Percentiles rank a stretch among this genome's conserved stretches.
Evolutionary conservation across 1,140 invertebrate species (phyloP).

Genomic region (Hylyphantes graminicola): DNA sequence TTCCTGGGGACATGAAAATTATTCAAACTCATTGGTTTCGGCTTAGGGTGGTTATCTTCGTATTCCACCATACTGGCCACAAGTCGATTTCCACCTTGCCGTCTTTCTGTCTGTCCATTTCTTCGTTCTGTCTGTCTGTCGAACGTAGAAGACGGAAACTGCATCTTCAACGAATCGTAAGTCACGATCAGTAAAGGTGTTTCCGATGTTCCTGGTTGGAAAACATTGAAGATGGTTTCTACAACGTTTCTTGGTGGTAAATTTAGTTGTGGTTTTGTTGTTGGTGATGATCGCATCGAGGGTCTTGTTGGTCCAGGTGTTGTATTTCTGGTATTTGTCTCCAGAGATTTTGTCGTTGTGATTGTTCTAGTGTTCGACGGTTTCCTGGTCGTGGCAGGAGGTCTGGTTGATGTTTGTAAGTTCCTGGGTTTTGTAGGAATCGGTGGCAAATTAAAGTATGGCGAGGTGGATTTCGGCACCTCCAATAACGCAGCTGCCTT

Average conservation of each 20-base stretch:
- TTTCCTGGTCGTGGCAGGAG: background rate
- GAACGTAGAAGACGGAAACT: background rate
- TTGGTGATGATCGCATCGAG: background rate
- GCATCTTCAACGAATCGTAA: slow-evolving; percentile 17
- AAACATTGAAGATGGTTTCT: slow-evolving; percentile 30
- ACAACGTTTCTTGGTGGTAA: slow-evolving; percentile 16
- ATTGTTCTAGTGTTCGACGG: background rate
- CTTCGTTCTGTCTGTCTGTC: background rate
- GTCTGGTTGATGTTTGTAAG: background rate
- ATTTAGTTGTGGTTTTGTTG: background rate
- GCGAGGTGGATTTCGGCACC: background rate
- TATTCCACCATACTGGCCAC: background rate
- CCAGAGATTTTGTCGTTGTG: background rate
- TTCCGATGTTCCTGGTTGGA: slow-evolving; percentile 4
- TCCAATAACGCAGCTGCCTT: background rate
- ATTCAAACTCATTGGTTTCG: too few relatives aligned
- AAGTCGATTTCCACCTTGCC: background rate
- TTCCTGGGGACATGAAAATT: too few relatives aligned
- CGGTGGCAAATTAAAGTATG: background rate
- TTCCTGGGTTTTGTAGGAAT: background rate
- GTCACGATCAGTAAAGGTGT: slow-evolving; percentile 20
- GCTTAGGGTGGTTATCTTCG: background rate
- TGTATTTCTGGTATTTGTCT: background rate
- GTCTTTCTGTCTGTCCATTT: background rate
- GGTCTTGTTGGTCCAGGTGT: background rate